Conservation (phyloP, 53 echinoderm and acorn worm genomes). For the Echinarachnius parma region DNA sequence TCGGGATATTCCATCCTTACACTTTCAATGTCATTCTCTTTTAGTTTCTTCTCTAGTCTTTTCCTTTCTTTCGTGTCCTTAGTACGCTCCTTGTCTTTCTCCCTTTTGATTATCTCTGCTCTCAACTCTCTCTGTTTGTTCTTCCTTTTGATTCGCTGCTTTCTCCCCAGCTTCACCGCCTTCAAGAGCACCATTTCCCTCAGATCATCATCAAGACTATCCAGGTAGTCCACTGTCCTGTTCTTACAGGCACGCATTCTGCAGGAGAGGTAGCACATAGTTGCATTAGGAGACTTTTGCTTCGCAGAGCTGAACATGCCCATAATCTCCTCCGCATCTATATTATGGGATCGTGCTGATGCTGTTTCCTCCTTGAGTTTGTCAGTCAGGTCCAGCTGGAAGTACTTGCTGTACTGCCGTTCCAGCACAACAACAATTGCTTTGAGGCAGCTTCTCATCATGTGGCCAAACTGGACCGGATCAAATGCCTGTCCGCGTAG, state of each 20-base stretch:
- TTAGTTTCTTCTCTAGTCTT: slow-evolving; percentile 48
- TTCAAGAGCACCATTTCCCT: slow-evolving; percentile 40
- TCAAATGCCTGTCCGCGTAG: not conserved
- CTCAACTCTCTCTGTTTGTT: slow-evolving; percentile 50
- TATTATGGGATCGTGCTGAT: slow-evolving; percentile 42
- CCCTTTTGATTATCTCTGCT: slow-evolving; percentile 45
- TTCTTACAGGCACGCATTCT: slow-evolving; percentile 50
- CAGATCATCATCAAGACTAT: slow-evolving; percentile 24
- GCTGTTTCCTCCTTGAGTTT: slow-evolving; percentile 24
- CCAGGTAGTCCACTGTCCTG: slow-evolving; percentile 37
- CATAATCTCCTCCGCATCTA: slow-evolving; percentile 55
- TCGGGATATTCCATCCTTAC: slow-evolving; percentile 27
- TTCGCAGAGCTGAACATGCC: slow-evolving; percentile 52
- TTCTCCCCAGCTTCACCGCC: slow-evolving; percentile 56
- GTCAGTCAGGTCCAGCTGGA: slow-evolving; percentile 33
- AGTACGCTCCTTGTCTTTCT: slow-evolving; percentile 50
- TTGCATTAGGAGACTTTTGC: slow-evolving; percentile 48
- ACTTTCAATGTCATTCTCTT: slow-evolving; percentile 28
- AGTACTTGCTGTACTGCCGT: slow-evolving; percentile 58
- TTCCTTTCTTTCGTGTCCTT: slow-evolving; percentile 45
- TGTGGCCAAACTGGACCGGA: not conserved
- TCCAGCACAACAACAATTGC: slow-evolving; percentile 33
- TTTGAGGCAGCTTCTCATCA: slow-evolving; percentile 22
- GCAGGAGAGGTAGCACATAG: slow-evolving; percentile 42
- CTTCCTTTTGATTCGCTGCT: slow-evolving; percentile 43